Evolutionary conservation across 2,113 vertebrate genomes (phyloP).

Genomic region (Pedetes capensis): DNA sequence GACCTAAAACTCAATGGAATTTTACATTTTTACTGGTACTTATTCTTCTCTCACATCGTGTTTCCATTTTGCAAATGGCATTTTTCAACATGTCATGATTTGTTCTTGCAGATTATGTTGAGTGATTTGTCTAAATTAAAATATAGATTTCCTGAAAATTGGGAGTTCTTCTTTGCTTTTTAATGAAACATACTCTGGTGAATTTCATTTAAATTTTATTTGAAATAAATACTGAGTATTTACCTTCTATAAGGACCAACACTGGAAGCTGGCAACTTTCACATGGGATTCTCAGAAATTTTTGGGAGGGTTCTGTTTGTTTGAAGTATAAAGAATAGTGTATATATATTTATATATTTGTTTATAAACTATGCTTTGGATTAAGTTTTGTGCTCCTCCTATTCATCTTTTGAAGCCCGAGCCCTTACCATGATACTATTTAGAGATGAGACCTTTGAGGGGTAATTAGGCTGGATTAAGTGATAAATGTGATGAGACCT

Average conservation of each 20-base stretch:
- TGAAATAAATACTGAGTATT: not conserved
- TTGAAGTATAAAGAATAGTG: not conserved
- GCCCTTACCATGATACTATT: not conserved
- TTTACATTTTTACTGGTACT: not conserved
- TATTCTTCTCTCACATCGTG: conserved; percentile 29
- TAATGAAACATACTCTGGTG: not conserved
- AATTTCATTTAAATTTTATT: conserved; percentile 17
- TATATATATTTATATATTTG: not conserved
- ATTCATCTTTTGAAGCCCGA: not conserved
- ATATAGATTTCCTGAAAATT: not conserved
- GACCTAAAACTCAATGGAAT: not conserved
- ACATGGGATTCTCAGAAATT: not conserved
- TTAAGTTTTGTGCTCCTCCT: not conserved
- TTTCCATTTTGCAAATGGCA: conserved; percentile 39
- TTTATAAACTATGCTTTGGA: not conserved
- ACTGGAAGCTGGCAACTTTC: not conserved
- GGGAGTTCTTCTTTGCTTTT: not conserved
- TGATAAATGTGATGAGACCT: not conserved
- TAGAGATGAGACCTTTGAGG: not conserved
- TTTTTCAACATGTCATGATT: conserved; percentile 27
- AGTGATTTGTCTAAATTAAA: conserved; percentile 32
- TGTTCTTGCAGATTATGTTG: not conserved
- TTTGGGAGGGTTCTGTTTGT: not conserved
- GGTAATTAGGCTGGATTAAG: not conserved
- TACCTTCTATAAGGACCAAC: not conserved